These are phyloP conservation scores for Zhuqinia jingwanae DNA, from an alignment of 2,888 invertebrate genomes.

Conservation along the genomic window DNA sequence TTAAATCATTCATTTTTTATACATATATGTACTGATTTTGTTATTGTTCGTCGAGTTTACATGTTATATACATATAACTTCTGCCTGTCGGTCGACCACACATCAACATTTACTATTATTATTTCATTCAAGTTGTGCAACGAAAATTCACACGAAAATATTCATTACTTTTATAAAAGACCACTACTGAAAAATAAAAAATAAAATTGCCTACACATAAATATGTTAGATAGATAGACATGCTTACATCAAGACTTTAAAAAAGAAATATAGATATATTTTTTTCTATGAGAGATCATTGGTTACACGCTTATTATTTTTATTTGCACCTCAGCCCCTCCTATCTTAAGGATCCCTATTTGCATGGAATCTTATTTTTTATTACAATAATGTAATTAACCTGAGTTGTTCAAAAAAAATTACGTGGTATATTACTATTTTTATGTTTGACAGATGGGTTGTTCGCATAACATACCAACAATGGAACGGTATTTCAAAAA, in stretches of 20 bases:
- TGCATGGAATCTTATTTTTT: neutral
- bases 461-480: neutral
- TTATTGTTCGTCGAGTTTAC: neutral
- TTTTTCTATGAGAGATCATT: no score
- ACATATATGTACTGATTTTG: neutral
- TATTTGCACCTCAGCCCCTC: neutral
- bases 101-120: no score
- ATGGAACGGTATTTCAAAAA: neutral
- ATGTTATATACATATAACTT: neutral
- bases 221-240: no score
- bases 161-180: conserved; percentile 16
- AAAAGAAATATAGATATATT: neutral
- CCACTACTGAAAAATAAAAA: neutral
- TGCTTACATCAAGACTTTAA: no score
- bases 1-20: neutral
- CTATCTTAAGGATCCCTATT: neutral
- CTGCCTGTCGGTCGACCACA: neutral
- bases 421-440: neutral
- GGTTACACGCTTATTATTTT: no score
- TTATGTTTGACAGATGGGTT: conserved; percentile 13
- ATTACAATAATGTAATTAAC: neutral
- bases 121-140: conserved; percentile 44
- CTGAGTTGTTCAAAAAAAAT: neutral
- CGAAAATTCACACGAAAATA: conserved; percentile 47
- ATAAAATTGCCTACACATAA: no score